phyloP scores from a whole-genome alignment of 1,140 invertebrate species.

The Plodia interpunctella region DNA sequence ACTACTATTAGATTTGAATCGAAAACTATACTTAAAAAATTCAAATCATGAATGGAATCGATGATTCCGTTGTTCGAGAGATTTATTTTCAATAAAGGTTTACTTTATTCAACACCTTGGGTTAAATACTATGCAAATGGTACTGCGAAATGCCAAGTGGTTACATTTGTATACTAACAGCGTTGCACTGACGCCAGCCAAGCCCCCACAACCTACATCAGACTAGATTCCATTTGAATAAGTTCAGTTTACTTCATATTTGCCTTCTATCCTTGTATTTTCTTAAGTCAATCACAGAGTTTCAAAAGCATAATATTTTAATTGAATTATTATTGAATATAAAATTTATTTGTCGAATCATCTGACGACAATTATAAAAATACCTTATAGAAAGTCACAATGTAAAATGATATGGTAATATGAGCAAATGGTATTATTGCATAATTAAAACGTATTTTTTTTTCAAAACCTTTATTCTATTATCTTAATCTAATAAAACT shows the following conservation, averaged over 20 bases:
- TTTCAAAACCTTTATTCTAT: no score
- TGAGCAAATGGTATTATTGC: no score
- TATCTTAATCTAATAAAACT: no score
- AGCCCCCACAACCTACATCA: background rate
- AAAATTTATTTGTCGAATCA: no score
- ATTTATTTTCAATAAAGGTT: background rate
- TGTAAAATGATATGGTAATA: no score
- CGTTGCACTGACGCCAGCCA: background rate
- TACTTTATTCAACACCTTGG: background rate
- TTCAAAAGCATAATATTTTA: no score
- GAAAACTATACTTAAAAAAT: background rate
- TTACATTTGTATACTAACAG: background rate
- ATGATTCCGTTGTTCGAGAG: background rate
- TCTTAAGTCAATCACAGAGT: no score
- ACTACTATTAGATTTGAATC: background rate
- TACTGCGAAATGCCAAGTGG: conserved; percentile 1
- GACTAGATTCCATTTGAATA: conserved; percentile 2
- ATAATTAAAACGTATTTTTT: no score
- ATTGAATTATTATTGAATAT: no score
- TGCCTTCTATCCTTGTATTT: background rate
- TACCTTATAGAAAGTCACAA: no score
- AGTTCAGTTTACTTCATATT: background rate
- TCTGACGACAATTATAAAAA: no score
- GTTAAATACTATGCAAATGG: background rate
- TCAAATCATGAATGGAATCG: background rate